Evolutionary conservation across 2,888 invertebrate genomes (phyloP).

Genomic region (Oscheius sp.): DNA sequence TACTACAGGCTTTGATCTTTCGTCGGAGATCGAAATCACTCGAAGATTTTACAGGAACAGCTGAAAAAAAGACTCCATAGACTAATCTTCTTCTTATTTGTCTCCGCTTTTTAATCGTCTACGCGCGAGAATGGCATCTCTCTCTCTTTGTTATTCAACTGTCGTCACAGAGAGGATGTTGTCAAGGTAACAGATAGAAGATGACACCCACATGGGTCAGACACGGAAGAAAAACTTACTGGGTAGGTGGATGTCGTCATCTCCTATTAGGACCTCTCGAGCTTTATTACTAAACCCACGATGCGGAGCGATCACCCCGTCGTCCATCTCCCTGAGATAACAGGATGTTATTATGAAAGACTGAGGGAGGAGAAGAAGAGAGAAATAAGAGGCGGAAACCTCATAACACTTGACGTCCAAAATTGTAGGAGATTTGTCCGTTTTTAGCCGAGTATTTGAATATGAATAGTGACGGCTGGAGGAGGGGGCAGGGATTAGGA

Average conservation of each 20-base stretch:
- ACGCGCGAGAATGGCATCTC: no score
- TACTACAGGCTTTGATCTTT: slow-evolving; percentile 28
- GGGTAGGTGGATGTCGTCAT: slow-evolving; percentile 24
- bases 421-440: no score
- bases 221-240: slow-evolving; percentile 8
- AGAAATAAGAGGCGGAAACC: no score
- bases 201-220: no score
- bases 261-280: slow-evolving; percentile 42
- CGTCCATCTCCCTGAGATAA: no score
- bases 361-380: no score
- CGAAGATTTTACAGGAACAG: slow-evolving; percentile 34
- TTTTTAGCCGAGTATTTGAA: no score
- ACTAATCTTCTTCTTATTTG: neutral
- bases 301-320: slow-evolving; percentile 42
- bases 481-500: no score
- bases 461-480: no score
- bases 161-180: neutral
- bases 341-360: no score
- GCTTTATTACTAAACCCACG: slow-evolving; percentile 46
- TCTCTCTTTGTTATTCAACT: neutral
- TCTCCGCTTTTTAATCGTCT: neutral
- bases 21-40: slow-evolving; percentile 46
- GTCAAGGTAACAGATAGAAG: neutral
- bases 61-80: neutral
- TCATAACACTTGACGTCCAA: no score